These are phyloP conservation scores for Climacteris rufus DNA, from an alignment of 2,113 vertebrate genomes.

Conservation along the genomic window DNA sequence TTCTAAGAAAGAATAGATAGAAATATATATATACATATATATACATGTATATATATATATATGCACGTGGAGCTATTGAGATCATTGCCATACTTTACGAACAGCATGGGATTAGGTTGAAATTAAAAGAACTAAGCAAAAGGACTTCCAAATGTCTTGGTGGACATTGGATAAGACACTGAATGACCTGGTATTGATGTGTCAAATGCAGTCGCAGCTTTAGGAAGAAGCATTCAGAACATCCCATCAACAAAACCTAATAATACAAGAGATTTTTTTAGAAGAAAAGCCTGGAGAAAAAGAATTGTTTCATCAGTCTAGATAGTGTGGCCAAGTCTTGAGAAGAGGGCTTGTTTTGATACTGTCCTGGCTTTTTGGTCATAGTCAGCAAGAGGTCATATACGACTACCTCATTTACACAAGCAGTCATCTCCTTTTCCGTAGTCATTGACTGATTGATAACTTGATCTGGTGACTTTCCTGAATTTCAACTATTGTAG, in stretches of 20 bases:
- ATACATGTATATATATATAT: not conserved
- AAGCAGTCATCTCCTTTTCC: not conserved
- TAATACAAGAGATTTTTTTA: constrained; percentile 40
- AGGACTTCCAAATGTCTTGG: constrained; percentile 42
- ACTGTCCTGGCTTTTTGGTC: not conserved
- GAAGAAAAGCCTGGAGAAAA: constrained; percentile 4
- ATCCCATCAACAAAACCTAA: constrained; percentile 38
- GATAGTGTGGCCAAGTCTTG: not conserved
- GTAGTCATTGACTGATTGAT: not conserved
- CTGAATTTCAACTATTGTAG: not conserved
- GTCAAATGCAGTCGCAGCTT: constrained; percentile 42
- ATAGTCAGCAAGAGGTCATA: not conserved
- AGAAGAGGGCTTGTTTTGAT: not conserved
- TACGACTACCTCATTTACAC: not conserved
- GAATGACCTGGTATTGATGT: constrained; percentile 34
- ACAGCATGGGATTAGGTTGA: constrained; percentile 56
- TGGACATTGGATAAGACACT: constrained; percentile 50
- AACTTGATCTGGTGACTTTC: not conserved
- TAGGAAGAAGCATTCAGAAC: constrained; percentile 47
- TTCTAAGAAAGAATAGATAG: constrained; percentile 21
- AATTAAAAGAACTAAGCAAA: constrained; percentile 50
- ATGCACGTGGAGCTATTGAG: constrained; percentile 23
- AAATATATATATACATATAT: not conserved
- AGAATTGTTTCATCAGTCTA: not conserved
- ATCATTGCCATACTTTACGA: constrained; percentile 53